Evolutionary conservation across 2,797 vertebrate species (phyloP).

Genomic region (Mus spretus): DNA sequence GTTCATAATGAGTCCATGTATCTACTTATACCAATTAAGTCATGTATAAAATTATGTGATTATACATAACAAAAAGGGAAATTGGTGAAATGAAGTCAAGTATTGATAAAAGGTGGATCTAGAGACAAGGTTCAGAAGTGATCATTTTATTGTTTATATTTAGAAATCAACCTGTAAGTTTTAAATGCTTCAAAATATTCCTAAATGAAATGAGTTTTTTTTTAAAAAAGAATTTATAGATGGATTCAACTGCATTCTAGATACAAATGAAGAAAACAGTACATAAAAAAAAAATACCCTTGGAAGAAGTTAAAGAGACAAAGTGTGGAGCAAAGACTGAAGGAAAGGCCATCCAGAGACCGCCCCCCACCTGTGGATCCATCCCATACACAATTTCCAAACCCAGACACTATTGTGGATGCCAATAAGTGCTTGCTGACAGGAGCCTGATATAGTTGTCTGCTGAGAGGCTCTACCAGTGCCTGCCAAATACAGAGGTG

Average conservation of each 20-base stretch:
- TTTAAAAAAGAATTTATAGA: not conserved
- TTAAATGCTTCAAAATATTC: slow-evolving; percentile 46
- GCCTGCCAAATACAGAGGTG: too few relatives aligned
- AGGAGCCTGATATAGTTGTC: too few relatives aligned
- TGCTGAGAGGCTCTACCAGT: too few relatives aligned
- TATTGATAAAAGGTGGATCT: not conserved
- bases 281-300: not conserved
- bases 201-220: not conserved
- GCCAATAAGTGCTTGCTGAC: too few relatives aligned
- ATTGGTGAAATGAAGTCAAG: slow-evolving; percentile 10
- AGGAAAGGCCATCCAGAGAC: too few relatives aligned
- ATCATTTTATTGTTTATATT: slow-evolving; percentile 4
- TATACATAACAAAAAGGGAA: not conserved
- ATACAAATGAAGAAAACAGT: not conserved
- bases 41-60: not conserved
- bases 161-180: not conserved
- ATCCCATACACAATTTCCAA: too few relatives aligned
- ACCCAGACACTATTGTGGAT: too few relatives aligned
- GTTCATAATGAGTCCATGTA: not conserved
- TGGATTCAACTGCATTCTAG: slow-evolving; percentile 24
- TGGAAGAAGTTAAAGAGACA: too few relatives aligned
- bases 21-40: not conserved
- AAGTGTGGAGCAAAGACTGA: too few relatives aligned
- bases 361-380: too few relatives aligned
- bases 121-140: not conserved